phyloP scores from a whole-genome alignment of 2,797 vertebrate genomes.

The Hippopotamyrus pictus region DNA sequence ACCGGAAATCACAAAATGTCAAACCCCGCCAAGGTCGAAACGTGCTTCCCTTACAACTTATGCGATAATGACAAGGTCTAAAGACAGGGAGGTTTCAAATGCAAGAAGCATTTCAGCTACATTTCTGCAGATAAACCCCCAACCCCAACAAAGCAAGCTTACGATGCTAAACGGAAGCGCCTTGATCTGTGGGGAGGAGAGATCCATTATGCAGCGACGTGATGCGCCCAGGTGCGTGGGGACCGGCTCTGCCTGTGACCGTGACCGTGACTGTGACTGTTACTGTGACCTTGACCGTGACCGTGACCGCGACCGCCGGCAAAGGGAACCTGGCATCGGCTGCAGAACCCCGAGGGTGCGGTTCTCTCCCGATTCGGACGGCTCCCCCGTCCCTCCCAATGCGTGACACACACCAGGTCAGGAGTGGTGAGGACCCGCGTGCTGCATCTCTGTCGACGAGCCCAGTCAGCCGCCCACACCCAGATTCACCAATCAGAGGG shows the following conservation, averaged over 20 bases:
- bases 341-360: neutral
- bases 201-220: neutral
- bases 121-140: neutral
- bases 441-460: neutral
- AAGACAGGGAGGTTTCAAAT: neutral
- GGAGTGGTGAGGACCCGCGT: neutral
- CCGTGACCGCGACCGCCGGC: neutral
- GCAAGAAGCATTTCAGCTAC: neutral
- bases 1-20: neutral
- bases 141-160: neutral
- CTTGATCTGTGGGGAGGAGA: neutral
- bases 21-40: neutral
- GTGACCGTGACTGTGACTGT: too few relatives aligned
- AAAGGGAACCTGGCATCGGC: neutral
- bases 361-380: neutral
- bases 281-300: too few relatives aligned
- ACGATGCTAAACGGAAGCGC: neutral
- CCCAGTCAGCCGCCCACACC: neutral
- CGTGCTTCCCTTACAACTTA: neutral
- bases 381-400: neutral
- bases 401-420: neutral
- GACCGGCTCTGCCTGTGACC: neutral
- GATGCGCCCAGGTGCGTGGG: neutral
- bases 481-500: neutral
- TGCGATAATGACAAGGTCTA: neutral